Base-by-base conservation (phyloP, 2,113 vertebrate species). In the Herpetotheres cachinnans region DNA sequence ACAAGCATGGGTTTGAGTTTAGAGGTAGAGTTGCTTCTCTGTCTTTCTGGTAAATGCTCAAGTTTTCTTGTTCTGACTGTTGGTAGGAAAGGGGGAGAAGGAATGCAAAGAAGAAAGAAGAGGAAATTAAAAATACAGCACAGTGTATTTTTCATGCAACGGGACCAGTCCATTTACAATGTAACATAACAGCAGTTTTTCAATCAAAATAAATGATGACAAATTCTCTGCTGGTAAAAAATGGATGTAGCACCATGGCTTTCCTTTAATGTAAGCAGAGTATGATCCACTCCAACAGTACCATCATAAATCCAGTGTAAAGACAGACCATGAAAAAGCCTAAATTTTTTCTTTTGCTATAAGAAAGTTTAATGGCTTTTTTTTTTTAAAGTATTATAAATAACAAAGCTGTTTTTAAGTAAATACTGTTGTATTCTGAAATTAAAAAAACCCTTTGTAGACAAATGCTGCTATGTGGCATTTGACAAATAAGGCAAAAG, bases 81-180 rank as follows among this genome's bases (percentile, higher is more conserved):
- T 58, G 74, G 71, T 80, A 79, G 62, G 66, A 91, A 69, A 93
- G 70, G 47, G 86, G 63, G 47, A 89, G 49, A 61, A 82, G 66
- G 91, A 95, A 95, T 82, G 86, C 59, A 34, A 91, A 85, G 94
- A 67, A 71, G 58, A 63, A 70, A 76, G 59, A 84, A 46, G 49
- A 96, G 84, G 90, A 93, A 96, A 95, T 97, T 93, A 65, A 95
- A 96, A 96, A 74, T 89, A 72, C 49, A 59, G 34, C 47, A 3
- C 52, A 26, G 73, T 4, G 8, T 86, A 78, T 93, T 95, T 92
- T 93, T 96, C 82, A 82, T 90, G 86, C 80, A 73, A 54, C 49
- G 44, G 63, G 62, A 70, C 62, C 42, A 20, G 49, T 30, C 55
- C 27, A 6, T 89, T 93, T 93, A 78, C 80, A 83, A n/a, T 78